Evolutionary conservation across 2,113 vertebrate genomes (phyloP).

Genomic region (Xenopus borealis): DNA sequence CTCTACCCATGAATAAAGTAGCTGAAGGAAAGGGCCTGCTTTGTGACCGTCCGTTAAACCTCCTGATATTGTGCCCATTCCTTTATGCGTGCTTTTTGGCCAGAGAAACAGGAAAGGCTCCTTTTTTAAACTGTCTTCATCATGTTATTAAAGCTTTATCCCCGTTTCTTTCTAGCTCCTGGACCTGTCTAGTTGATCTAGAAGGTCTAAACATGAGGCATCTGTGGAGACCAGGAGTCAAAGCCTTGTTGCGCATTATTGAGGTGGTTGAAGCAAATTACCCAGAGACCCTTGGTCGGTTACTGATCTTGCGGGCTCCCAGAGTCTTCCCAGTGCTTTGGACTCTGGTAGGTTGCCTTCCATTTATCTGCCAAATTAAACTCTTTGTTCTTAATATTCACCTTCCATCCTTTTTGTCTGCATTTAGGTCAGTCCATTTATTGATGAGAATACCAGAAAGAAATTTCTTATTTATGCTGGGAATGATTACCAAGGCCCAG

Average conservation of each 20-base stretch:
- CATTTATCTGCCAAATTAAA: too few relatives aligned
- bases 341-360: conserved; percentile 73
- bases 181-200: conserved; percentile 94
- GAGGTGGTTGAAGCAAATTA: conserved; percentile 97
- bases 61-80: too few relatives aligned
- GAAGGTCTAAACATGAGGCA: conserved; percentile 96
- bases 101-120: too few relatives aligned
- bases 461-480: conserved; percentile 96
- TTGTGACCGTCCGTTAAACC: too few relatives aligned
- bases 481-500: conserved; percentile 91
- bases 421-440: conserved; percentile 88
- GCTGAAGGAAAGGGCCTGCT: too few relatives aligned
- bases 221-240: conserved; percentile 91
- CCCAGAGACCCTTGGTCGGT: conserved; percentile 87
- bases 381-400: neutral
- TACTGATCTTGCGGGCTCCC: conserved; percentile 88
- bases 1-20: too few relatives aligned
- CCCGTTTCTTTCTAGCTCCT: conserved; percentile 67
- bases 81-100: too few relatives aligned
- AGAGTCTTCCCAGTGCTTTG: conserved; percentile 92
- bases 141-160: too few relatives aligned
- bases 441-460: conserved; percentile 93
- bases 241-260: conserved; percentile 90
- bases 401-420: neutral
- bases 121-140: too few relatives aligned